Evolutionary conservation across 1,140 invertebrate species (phyloP).

Genomic region (Euwallacea similis): DNA sequence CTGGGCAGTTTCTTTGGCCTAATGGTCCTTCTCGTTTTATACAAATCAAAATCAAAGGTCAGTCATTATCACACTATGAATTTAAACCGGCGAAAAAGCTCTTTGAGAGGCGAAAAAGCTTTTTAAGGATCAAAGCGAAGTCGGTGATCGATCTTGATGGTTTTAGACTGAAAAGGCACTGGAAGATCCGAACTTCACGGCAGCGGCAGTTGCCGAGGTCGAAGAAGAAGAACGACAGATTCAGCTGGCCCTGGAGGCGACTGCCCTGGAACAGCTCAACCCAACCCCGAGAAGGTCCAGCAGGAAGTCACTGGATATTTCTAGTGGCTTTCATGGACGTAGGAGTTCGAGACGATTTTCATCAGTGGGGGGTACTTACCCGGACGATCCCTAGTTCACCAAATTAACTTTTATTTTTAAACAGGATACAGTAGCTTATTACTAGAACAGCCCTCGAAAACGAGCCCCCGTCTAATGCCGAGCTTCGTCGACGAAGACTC

Average conservation of each 20-base stretch:
- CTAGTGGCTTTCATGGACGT: constrained; percentile 55
- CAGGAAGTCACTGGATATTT: constrained; percentile 57
- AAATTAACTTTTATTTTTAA: neutral
- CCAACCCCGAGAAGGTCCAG: constrained; percentile 54
- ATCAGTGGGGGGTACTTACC: constrained; percentile 61
- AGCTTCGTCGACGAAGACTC: constrained; percentile 51
- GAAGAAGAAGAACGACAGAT: constrained; percentile 75
- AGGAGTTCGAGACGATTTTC: constrained; percentile 61
- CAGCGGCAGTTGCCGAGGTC: constrained; percentile 72
- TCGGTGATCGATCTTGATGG: no score
- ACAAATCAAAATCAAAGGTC: constrained; percentile 76
- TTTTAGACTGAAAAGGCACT: constrained; percentile 64
- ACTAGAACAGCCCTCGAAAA: constrained; percentile 63
- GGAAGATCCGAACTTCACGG: constrained; percentile 67
- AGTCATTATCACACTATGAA: neutral
- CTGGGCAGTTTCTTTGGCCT: constrained; percentile 84
- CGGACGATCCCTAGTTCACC: neutral
- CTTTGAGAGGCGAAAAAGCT: neutral
- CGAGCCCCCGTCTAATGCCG: constrained; percentile 46
- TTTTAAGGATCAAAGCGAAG: neutral
- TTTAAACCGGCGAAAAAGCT: neutral
- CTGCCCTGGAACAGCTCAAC: constrained; percentile 60
- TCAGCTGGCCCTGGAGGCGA: constrained; percentile 71
- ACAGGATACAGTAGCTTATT: constrained; percentile 66
- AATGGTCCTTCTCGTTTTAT: constrained; percentile 84